phyloP scores from a whole-genome alignment of 2,113 vertebrate species.

The Potamarius usumacintae region DNA sequence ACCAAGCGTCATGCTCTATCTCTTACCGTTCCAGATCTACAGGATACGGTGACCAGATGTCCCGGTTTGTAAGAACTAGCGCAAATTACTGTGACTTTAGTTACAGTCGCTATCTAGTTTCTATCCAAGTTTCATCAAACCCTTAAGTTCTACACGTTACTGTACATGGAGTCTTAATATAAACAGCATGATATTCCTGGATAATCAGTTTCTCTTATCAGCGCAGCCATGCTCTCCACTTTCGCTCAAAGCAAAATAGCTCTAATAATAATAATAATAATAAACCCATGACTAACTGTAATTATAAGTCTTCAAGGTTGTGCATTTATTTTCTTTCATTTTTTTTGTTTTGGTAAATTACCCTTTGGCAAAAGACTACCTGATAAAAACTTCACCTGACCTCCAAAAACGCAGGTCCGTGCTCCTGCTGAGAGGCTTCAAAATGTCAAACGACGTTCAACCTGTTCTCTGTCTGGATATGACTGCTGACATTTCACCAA shows the following conservation, averaged over 20 bases:
- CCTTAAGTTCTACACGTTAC: too few species aligned
- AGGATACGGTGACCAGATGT: too few species aligned
- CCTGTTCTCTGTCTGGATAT: conserved; percentile 12
- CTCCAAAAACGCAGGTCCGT: not conserved
- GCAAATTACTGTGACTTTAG: too few species aligned
- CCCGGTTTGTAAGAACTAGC: too few species aligned
- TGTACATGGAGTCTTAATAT: too few species aligned
- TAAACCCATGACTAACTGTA: not conserved
- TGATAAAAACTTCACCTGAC: not conserved
- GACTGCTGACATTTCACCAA: conserved; percentile 40
- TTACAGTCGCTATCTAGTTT: too few species aligned
- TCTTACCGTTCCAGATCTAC: too few species aligned
- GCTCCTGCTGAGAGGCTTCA: conserved; percentile 5
- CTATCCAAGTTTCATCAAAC: not conserved
- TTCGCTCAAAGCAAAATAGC: not conserved
- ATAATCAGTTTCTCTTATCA: not conserved
- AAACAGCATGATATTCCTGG: not conserved
- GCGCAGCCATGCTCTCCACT: not conserved
- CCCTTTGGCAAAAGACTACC: not conserved
- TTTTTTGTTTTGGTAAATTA: not conserved
- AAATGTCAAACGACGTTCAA: conserved; percentile 36
- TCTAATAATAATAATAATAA: conserved; percentile 17
- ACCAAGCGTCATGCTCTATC: too few species aligned
- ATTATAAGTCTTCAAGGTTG: not conserved
- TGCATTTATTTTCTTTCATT: not conserved